Percentiles rank a stretch among this genome's conserved stretches.
These are phyloP conservation scores for Neogobius melanostomus DNA, from an alignment of 2,113 vertebrate genomes.

Conservation along the genomic window DNA sequence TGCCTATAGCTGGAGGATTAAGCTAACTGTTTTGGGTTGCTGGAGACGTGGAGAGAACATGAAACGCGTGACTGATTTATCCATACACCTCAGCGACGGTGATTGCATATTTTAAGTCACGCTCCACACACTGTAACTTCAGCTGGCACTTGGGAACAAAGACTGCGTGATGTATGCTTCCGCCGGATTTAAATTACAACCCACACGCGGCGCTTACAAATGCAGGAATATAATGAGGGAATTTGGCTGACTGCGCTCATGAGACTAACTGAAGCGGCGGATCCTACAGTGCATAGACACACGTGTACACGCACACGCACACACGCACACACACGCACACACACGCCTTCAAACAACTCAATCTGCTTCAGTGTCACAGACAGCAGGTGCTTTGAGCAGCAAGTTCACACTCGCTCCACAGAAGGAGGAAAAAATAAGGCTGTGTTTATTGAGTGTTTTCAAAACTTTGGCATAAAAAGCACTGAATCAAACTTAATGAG, in stretches of 20 bases:
- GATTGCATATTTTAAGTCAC: neutral
- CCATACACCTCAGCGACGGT: too few relatives aligned
- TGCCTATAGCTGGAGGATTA: too few relatives aligned
- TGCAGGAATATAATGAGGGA: neutral
- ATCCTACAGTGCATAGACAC: neutral
- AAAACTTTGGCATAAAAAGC: too few relatives aligned
- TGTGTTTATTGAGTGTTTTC: too few relatives aligned
- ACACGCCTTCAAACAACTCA: slow-evolving; percentile 48
- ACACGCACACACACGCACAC: slow-evolving; percentile 24
- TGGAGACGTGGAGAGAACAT: too few relatives aligned
- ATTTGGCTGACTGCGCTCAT: neutral
- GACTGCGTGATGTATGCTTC: neutral
- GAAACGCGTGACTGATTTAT: too few relatives aligned
- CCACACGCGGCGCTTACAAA: neutral
- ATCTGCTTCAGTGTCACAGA: slow-evolving; percentile 30
- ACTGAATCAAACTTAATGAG: too few relatives aligned
- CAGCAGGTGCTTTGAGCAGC: slow-evolving; percentile 17
- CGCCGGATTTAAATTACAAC: neutral
- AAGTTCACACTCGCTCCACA: slow-evolving; percentile 5
- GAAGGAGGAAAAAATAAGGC: too few relatives aligned
- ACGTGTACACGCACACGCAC: slow-evolving; percentile 24
- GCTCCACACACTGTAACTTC: neutral
- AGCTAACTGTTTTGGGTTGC: too few relatives aligned
- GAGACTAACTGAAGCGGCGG: slow-evolving; percentile 3
- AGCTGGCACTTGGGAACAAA: too few relatives aligned